Percentiles rank a stretch among this genome's conserved stretches.
Evolutionary conservation across 2,797 vertebrate genomes (phyloP).

Genomic region (Crocidura indochinensis): DNA sequence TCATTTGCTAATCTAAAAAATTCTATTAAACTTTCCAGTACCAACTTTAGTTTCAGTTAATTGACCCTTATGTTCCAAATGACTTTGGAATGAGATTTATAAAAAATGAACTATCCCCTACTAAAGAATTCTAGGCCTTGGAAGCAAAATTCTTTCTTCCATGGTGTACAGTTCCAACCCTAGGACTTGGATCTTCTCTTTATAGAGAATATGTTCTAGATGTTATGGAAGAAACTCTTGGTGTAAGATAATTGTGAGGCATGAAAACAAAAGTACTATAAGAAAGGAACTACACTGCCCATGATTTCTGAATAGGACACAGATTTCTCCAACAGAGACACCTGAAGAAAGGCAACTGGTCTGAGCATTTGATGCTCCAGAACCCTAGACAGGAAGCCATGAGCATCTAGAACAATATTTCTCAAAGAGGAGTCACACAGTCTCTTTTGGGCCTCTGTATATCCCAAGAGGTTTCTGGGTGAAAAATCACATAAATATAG

Average conservation of each 20-base stretch:
- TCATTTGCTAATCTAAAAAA: neutral
- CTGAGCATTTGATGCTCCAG: neutral
- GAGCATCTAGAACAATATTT: neutral
- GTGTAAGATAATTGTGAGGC: neutral
- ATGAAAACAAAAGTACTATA: neutral
- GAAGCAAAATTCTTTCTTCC: neutral
- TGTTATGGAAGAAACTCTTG: neutral
- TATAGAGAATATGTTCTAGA: neutral
- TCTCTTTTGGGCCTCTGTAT: too few relatives aligned
- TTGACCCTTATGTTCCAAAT: neutral
- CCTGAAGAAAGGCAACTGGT: neutral
- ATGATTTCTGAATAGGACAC: neutral
- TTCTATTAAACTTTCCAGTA: conserved; percentile 29
- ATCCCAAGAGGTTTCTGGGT: too few relatives aligned
- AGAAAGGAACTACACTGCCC: neutral
- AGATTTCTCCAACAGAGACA: neutral
- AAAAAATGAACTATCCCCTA: neutral
- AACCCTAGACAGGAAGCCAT: neutral
- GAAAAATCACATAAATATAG: too few relatives aligned
- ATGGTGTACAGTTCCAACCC: neutral
- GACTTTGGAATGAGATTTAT: neutral
- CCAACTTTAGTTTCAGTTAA: neutral
- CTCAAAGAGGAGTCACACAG: too few relatives aligned
- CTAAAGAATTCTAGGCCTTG: neutral
- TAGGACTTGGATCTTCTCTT: neutral